These are phyloP conservation scores for Tholera decimalis DNA, from an alignment of 2,888 invertebrate genomes.

Conservation along the genomic window DNA sequence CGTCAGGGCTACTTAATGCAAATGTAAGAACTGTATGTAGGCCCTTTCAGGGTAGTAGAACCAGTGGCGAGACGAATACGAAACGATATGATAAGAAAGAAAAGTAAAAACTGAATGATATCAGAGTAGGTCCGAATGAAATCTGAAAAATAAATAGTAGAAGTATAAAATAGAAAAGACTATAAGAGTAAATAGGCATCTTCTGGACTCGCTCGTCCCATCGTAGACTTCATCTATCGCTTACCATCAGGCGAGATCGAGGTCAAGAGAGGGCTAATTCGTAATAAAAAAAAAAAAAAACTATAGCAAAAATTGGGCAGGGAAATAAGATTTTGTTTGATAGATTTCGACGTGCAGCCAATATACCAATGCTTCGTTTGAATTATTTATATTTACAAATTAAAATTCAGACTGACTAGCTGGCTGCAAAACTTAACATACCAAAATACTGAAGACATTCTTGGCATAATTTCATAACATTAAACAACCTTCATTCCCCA, in stretches of 20 bases:
- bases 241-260: too few relatives aligned
- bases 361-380: neutral
- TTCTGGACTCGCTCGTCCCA: too few relatives aligned
- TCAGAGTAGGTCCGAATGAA: slow-evolving; percentile 3
- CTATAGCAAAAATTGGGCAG: neutral
- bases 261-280: too few relatives aligned
- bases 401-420: too few relatives aligned
- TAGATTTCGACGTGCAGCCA: slow-evolving; percentile 33
- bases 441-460: too few relatives aligned
- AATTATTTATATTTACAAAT: too few relatives aligned
- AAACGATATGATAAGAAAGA: neutral
- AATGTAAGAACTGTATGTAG: slow-evolving; percentile 60
- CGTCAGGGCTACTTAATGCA: slow-evolving; percentile 69
- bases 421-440: too few relatives aligned
- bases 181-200: too few relatives aligned
- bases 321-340: slow-evolving; percentile 4
- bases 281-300: too few relatives aligned
- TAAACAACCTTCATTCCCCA: too few relatives aligned
- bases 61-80: slow-evolving; percentile 16
- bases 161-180: neutral
- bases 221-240: too few relatives aligned
- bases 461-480: too few relatives aligned
- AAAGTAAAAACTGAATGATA: neutral
- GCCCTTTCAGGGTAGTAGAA: slow-evolving; percentile 24
- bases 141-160: neutral